Conservation (phyloP, 1,140 invertebrate species). For the Drosophila sulfurigaster region DNA sequence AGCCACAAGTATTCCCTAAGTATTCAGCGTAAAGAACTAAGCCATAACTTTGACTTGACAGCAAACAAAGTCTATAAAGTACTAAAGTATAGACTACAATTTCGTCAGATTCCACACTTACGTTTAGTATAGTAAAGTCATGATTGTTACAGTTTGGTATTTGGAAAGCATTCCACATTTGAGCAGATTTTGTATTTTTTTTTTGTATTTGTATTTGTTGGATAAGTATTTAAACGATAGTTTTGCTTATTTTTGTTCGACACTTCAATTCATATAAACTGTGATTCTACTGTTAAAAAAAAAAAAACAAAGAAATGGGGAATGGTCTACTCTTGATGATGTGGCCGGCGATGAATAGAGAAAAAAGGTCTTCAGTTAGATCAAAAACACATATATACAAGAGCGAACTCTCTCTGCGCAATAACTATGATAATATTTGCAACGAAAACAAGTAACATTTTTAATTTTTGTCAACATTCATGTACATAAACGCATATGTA, state of each 20-base stretch:
- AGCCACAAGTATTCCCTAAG: no score
- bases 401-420: constrained; percentile 18
- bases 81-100: no score
- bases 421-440: not conserved
- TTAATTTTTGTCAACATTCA: not conserved
- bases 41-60: no score
- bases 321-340: constrained; percentile 24
- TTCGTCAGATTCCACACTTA: no score
- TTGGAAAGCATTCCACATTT: not conserved
- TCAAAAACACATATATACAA: not conserved
- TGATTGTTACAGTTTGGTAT: no score
- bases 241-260: constrained; percentile 25
- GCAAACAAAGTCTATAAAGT: no score
- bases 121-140: no score
- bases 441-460: constrained; percentile 2
- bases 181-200: not conserved
- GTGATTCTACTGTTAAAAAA: constrained; percentile 67
- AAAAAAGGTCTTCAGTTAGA: constrained; percentile 7
- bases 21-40: no score
- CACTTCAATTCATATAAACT: constrained; percentile 53
- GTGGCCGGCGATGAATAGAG: not conserved
- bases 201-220: no score
- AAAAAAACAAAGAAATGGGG: not conserved
- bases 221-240: not conserved
- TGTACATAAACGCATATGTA: constrained; percentile 27